Evolutionary conservation across 1,140 invertebrate species (phyloP), one percentile per base, ranked within the genome.

Genomic region (Pogonomyrmex barbatus): DNA sequence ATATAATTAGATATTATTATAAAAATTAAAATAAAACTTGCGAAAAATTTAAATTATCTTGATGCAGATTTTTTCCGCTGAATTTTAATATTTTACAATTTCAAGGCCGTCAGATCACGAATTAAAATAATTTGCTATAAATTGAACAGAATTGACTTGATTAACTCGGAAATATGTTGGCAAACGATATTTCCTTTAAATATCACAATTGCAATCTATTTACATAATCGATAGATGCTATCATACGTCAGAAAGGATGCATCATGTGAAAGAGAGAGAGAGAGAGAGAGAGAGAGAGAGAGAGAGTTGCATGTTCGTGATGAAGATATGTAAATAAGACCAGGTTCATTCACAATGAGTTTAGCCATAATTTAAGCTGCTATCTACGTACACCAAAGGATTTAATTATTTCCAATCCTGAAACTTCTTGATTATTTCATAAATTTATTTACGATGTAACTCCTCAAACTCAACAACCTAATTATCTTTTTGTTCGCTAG

Each of bases 1-100:
- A 79, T 70, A 14, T 17, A 12, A 70, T 42, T n/a, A 39, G 24
- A 68, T 24, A 24, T 24, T 24, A 24, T 24, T 24, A 24, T 24
- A 0, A 24, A 24, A 24, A 24, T 24, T 24, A 24, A 24, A 24
- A 24, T 24, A 24, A 24, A 24, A 24, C 24, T 24, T 24, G 24
- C 24, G 24, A 24, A 24, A 30, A 8, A 4, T 68, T 42, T 47
- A 5, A 54, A 45, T 47, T 42, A 9, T 58, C 2, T 82, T 52
- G 8, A 65, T 54, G n/a, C n/a, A 79, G 14, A 60, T 12, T 45
- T 5, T 30, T 47, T 71, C 33, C 10, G 52, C 12, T 5, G 45
- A 65, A 52, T 62, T 24, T 17, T 82, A 70, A 76, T 75, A 68
- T 83, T 75, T 70, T 58, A 30, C 50, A 87, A 50, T 87, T 83